phyloP scores from a whole-genome alignment of 2,113 vertebrate genomes.

The Ariopsis seemanni region DNA sequence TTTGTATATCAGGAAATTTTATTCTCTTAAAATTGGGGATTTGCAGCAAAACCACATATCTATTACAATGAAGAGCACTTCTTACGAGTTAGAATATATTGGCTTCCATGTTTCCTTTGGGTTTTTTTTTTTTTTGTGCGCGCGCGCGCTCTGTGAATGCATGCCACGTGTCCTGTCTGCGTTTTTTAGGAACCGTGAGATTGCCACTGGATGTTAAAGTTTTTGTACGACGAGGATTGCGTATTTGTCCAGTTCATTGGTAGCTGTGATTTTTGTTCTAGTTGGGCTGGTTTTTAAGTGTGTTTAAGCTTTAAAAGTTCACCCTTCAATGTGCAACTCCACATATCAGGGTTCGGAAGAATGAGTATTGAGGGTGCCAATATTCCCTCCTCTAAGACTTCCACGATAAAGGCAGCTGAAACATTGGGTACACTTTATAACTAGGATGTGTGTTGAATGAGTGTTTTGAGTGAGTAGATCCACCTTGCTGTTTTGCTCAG shows the following conservation, averaged over 20 bases:
- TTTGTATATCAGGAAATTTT: slow-evolving; percentile 74
- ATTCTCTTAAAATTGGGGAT: slow-evolving; percentile 75
- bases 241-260: slow-evolving; percentile 28
- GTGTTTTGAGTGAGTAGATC: background rate
- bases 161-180: slow-evolving; percentile 57
- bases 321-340: background rate
- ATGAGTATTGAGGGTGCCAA: background rate
- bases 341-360: slow-evolving; percentile 7
- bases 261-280: slow-evolving; percentile 21
- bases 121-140: slow-evolving; percentile 36
- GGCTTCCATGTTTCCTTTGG: slow-evolving; percentile 21
- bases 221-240: slow-evolving; percentile 9
- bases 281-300: slow-evolving; percentile 22
- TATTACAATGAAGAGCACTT: slow-evolving; percentile 79
- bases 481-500: background rate
- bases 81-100: slow-evolving; percentile 69
- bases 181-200: slow-evolving; percentile 22
- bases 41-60: slow-evolving; percentile 67
- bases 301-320: slow-evolving; percentile 24
- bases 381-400: background rate
- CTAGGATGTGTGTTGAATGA: background rate
- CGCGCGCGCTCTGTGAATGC: slow-evolving; percentile 69
- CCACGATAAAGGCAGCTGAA: slow-evolving; percentile 1
- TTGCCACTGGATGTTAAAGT: slow-evolving; percentile 1
- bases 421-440: background rate